Conservation (phyloP, 2,888 invertebrate species). For the Pseudeuparius sepicola region DNA sequence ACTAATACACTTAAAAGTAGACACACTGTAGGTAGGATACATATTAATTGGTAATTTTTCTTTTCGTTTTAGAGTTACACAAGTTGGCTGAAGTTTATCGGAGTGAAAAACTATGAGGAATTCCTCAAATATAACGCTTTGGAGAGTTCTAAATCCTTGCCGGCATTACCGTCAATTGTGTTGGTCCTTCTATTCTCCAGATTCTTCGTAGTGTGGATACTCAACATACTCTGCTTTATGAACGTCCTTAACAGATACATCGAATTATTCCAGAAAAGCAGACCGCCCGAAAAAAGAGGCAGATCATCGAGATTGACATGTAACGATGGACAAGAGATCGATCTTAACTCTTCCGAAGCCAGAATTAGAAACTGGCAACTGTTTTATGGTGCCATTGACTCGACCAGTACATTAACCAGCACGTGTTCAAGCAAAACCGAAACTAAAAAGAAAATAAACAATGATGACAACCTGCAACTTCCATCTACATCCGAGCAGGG, state of each 20-base stretch:
- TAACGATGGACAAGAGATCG: slow-evolving; percentile 18
- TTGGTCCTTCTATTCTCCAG: slow-evolving; percentile 25
- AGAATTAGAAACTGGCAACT: slow-evolving; percentile 30
- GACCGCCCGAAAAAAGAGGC: background rate
- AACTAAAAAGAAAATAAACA: slow-evolving; percentile 13
- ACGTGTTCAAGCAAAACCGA: slow-evolving; percentile 10
- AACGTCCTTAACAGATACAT: slow-evolving; percentile 19
- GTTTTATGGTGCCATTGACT: slow-evolving; percentile 27
- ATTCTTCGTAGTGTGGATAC: slow-evolving; percentile 27
- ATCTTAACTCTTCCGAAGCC: slow-evolving; percentile 21
- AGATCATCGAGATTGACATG: background rate
- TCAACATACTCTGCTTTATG: slow-evolving; percentile 27
- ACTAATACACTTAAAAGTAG: too few relatives aligned
- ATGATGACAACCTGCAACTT: slow-evolving; percentile 8
- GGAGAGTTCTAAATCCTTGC: slow-evolving; percentile 17
- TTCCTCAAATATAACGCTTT: slow-evolving; percentile 22
- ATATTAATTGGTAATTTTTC: too few relatives aligned
- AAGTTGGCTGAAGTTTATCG: slow-evolving; percentile 29
- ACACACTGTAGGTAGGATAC: too few relatives aligned
- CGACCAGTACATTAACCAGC: slow-evolving; percentile 15
- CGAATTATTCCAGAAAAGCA: slow-evolving; percentile 5
- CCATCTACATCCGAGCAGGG: background rate
- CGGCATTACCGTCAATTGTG: slow-evolving; percentile 23
- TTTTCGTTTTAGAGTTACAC: slow-evolving; percentile 25
- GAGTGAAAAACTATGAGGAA: slow-evolving; percentile 24